Base-by-base conservation (phyloP, 1,140 invertebrate genomes). In the Lasaia peninsularis region DNA sequence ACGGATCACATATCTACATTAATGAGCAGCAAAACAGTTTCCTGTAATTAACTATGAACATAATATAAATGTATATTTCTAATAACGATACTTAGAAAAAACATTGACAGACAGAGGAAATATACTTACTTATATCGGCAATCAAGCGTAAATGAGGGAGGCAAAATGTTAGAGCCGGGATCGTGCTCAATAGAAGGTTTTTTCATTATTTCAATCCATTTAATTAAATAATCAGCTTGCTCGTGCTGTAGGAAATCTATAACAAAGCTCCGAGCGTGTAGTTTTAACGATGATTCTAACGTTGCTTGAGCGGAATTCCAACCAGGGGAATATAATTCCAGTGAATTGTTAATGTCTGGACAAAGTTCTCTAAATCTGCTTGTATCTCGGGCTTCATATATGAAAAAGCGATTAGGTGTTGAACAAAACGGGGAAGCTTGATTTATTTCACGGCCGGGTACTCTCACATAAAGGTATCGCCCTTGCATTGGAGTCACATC, bases 151-250 rank as follows among this genome's bases (percentile, higher is more conserved):
- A 89, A 91, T 52, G 92, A 91, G 52, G 93, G 86, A 9, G 93
- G 89, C 57, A 92, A 90, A 14, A 91, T 90, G 53, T 89, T 91
- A 18, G 89, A 86, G 11, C 91, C 91, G 28, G 90, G 64, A 68
- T 90, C 85, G 34, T 88, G 86, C 16, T 91, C 83, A 51, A 91
- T 85, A 8, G 86, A 86, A 11, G 93, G 92, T 65, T 94, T 91
- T 68, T 94, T 95, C 20, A 94, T 94, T 18, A 95, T 92, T 63
- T 95, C 94, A 85, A 95, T 94, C 94, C 94, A 95, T 52, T 93
- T 93, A 21, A 95, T 92, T 4, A 91, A 90, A 74, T 95, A 95
- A 69, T 91, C 92, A 0, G 93, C 93, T 3, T 92, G 91, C 66
- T 95, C 94, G 16, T 91, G 90, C 71, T 94, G 93, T 2, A 94